Conservation (phyloP, 2,113 vertebrate species). For the Heterotis niloticus region DNA sequence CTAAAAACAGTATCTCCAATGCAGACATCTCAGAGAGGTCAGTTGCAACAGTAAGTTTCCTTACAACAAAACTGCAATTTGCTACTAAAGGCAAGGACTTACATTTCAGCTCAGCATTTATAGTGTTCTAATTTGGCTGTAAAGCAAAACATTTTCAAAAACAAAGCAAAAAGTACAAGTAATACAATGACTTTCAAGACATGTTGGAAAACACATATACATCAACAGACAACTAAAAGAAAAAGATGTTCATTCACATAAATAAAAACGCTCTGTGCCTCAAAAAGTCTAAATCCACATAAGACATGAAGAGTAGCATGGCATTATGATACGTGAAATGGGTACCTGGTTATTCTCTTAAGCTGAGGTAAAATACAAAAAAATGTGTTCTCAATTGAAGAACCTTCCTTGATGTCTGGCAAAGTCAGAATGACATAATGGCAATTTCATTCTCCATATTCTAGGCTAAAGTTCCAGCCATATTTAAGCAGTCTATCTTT, state of each 20-base stretch:
- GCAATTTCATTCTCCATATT: constrained; percentile 19
- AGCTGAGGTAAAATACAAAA: constrained; percentile 34
- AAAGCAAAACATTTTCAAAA: too few relatives aligned
- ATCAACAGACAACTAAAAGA: neutral
- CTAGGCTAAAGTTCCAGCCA: neutral
- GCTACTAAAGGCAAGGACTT: too few relatives aligned
- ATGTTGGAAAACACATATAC: too few relatives aligned
- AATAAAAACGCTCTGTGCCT: neutral
- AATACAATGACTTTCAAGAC: too few relatives aligned
- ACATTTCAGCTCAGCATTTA: too few relatives aligned
- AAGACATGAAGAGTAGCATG: neutral
- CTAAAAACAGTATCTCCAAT: too few relatives aligned
- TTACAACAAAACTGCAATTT: too few relatives aligned
- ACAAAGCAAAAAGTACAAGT: too few relatives aligned
- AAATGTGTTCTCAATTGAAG: constrained; percentile 27
- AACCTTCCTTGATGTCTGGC: neutral
- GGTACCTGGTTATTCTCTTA: constrained; percentile 13
- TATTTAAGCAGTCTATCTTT: neutral
- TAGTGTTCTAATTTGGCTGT: too few relatives aligned
- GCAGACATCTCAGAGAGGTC: too few relatives aligned
- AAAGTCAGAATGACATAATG: neutral
- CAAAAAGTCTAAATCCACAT: neutral
- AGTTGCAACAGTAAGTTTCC: too few relatives aligned
- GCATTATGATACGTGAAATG: constrained; percentile 4
- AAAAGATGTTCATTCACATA: neutral